phyloP scores from a whole-genome alignment of 92 coral and sea anemone genomes.

The Metridium senile region DNA sequence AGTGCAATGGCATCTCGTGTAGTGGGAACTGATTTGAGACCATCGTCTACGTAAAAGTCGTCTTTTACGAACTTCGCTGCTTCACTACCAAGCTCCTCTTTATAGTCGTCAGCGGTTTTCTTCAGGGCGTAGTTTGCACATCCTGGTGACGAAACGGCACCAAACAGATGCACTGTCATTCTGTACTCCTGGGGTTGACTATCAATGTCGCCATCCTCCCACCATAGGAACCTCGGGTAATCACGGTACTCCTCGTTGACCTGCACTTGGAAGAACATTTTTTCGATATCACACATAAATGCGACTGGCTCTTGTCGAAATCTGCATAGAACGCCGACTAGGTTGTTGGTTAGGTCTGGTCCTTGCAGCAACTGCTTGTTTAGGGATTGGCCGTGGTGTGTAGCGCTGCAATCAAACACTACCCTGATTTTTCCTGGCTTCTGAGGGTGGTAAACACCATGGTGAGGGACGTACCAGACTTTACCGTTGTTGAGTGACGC shows the following conservation, averaged over 20 bases:
- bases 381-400: slow-evolving; percentile 11
- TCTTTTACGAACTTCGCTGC: slow-evolving; percentile 31
- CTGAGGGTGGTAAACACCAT: slow-evolving; percentile 52
- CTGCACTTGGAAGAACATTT: slow-evolving; percentile 43
- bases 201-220: slow-evolving; percentile 14
- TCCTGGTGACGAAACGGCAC: slow-evolving; percentile 51
- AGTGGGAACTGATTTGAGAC: slow-evolving; percentile 47
- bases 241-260: slow-evolving; percentile 24
- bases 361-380: slow-evolving; percentile 41
- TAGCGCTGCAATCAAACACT: slow-evolving; percentile 44
- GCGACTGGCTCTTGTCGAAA: slow-evolving; percentile 44
- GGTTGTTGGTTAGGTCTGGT: slow-evolving; percentile 43
- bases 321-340: slow-evolving; percentile 42
- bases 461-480: slow-evolving; percentile 49
- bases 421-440: slow-evolving; percentile 38
- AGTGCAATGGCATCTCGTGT: slow-evolving; percentile 25
- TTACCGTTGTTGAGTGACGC: slow-evolving; percentile 9
- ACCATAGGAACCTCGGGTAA: slow-evolving; percentile 35
- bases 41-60: slow-evolving; percentile 59
- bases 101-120: slow-evolving; percentile 30
- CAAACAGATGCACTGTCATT: slow-evolving; percentile 48
- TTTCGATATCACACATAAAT: slow-evolving; percentile 39
- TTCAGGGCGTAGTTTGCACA: slow-evolving; percentile 45
- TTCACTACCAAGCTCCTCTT: slow-evolving; percentile 4
- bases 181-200: slow-evolving; percentile 30